phyloP scores from a whole-genome alignment of 2,113 vertebrate species.

The Struthio camelus region DNA sequence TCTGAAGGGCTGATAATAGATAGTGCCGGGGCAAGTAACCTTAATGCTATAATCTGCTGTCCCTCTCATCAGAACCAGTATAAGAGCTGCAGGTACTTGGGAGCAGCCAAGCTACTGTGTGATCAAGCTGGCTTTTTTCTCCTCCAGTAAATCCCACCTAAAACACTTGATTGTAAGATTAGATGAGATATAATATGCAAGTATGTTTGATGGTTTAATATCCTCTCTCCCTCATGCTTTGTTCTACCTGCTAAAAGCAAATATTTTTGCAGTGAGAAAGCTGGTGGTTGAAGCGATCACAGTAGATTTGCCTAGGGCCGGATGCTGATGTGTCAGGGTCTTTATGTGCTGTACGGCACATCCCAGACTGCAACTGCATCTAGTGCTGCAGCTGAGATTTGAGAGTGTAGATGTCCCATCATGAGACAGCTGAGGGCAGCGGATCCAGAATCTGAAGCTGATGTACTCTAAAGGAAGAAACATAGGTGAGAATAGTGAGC shows the following conservation, averaged over 20 bases:
- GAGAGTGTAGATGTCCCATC: neutral
- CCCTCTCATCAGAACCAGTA: neutral
- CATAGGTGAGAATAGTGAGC: neutral
- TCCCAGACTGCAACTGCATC: neutral
- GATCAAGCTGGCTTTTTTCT: neutral
- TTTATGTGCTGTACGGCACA: neutral
- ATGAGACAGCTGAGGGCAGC: neutral
- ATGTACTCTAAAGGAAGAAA: neutral
- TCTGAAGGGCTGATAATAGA: neutral
- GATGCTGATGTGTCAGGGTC: neutral
- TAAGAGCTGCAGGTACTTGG: neutral
- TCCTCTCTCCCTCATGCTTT: neutral
- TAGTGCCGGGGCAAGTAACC: neutral
- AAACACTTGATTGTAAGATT: neutral
- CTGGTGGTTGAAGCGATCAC: neutral
- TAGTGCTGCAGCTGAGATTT: neutral
- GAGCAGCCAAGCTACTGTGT: neutral
- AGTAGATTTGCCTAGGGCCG: neutral
- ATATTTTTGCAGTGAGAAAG: neutral
- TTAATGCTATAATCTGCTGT: neutral
- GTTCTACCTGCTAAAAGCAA: neutral
- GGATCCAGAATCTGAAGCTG: neutral
- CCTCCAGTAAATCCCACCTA: conserved; percentile 6
- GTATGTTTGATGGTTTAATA: neutral
- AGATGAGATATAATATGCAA: neutral